Evolutionary conservation across 2,113 vertebrate species (phyloP).

Genomic region (Charadrius vociferus): DNA sequence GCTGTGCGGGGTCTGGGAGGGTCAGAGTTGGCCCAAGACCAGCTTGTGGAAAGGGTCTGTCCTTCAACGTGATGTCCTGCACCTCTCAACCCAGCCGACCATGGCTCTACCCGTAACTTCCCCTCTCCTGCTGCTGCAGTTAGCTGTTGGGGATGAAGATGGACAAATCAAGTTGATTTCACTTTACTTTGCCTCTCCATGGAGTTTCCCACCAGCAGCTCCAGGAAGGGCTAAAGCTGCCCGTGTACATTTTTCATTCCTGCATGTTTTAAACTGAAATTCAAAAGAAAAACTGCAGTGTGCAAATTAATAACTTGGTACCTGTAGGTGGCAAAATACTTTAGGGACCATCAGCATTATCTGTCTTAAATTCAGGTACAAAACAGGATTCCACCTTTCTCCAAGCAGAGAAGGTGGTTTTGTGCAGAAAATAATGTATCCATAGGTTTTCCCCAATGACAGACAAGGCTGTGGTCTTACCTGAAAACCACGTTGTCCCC

Average conservation of each 20-base stretch:
- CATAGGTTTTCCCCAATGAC: neutral
- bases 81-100: accelerated
- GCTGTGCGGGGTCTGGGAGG: neutral
- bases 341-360: neutral
- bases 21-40: neutral
- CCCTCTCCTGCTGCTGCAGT: neutral
- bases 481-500: neutral
- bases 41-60: neutral
- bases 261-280: neutral
- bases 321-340: neutral
- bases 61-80: neutral
- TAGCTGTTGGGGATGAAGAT: neutral
- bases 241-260: accelerated
- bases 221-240: neutral
- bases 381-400: neutral
- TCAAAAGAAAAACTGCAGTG: neutral
- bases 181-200: neutral
- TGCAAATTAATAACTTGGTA: neutral
- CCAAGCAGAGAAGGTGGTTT: neutral
- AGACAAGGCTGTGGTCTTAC: neutral
- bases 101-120: neutral
- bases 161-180: neutral
- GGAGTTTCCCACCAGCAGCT: neutral
- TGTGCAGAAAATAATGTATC: neutral
- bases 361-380: neutral